phyloP scores from a whole-genome alignment of 1,140 invertebrate genomes.

The Temnothorax curvispinosus region DNA sequence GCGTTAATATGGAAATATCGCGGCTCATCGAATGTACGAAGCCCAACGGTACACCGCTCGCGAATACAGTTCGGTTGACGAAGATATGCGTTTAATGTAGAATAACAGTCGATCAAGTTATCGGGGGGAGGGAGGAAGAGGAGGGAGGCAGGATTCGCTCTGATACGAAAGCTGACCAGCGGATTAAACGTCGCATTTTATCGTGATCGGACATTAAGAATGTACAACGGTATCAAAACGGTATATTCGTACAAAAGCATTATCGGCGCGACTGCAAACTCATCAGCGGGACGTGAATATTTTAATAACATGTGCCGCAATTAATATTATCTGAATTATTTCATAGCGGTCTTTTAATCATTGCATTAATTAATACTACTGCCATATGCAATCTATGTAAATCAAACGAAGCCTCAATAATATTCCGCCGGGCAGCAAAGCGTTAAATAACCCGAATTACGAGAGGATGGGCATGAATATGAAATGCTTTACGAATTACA shows the following conservation, averaged over 20 bases:
- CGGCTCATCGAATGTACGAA: conserved; percentile 35
- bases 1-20: conserved; percentile 65
- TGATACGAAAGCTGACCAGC: not conserved
- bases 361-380: conserved; percentile 62
- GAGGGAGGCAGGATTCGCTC: not conserved
- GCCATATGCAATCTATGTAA: conserved; percentile 61
- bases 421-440: conserved; percentile 49
- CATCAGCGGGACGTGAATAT: conserved; percentile 57
- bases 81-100: conserved; percentile 50
- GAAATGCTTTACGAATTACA: conserved; percentile 61
- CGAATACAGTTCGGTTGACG: not conserved
- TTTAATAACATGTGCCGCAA: conserved; percentile 62
- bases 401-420: conserved; percentile 62
- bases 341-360: conserved; percentile 61
- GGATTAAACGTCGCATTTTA: conserved; percentile 29
- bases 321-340: conserved; percentile 63
- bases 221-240: conserved; percentile 30
- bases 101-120: conserved; percentile 38
- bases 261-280: conserved; percentile 44
- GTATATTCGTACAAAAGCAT: conserved; percentile 49
- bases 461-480: conserved; percentile 55
- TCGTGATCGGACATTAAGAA: conserved; percentile 30
- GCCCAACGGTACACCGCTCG: not conserved
- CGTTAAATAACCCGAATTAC: conserved; percentile 61
- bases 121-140: not conserved